Conservation (phyloP, 2,888 invertebrate genomes). For the Xestia xanthographa region DNA sequence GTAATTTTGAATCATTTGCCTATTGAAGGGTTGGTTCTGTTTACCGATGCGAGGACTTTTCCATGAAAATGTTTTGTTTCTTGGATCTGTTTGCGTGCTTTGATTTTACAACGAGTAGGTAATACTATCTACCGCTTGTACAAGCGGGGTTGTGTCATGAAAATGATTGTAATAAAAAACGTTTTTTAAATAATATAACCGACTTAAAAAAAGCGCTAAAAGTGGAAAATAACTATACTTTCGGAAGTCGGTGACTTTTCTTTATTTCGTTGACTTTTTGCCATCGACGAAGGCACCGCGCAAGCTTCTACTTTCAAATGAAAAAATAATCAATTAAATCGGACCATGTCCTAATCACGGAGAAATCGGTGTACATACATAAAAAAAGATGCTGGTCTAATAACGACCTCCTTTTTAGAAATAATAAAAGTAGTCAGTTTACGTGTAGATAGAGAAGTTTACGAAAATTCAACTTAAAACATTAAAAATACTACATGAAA, state of each 20-base stretch:
- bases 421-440: neutral
- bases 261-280: too few species aligned
- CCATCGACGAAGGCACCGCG: too few species aligned
- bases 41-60: conserved; percentile 73
- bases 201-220: neutral
- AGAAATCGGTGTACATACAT: neutral
- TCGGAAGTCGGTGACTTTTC: too few species aligned
- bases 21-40: conserved; percentile 80
- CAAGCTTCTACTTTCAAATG: too few species aligned
- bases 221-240: too few species aligned
- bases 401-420: neutral
- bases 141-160: neutral
- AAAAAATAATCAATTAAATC: too few species aligned
- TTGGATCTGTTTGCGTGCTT: conserved; percentile 24
- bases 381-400: neutral
- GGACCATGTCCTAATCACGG: too few species aligned
- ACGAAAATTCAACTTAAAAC: neutral
- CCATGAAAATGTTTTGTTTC: conserved; percentile 67
- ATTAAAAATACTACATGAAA: neutral
- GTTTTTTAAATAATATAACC: neutral
- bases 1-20: conserved; percentile 87
- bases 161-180: neutral
- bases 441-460: neutral
- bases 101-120: conserved; percentile 17
- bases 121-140: too few species aligned